Conservation (phyloP, 1,140 invertebrate species). For the Nasonia vitripennis region DNA sequence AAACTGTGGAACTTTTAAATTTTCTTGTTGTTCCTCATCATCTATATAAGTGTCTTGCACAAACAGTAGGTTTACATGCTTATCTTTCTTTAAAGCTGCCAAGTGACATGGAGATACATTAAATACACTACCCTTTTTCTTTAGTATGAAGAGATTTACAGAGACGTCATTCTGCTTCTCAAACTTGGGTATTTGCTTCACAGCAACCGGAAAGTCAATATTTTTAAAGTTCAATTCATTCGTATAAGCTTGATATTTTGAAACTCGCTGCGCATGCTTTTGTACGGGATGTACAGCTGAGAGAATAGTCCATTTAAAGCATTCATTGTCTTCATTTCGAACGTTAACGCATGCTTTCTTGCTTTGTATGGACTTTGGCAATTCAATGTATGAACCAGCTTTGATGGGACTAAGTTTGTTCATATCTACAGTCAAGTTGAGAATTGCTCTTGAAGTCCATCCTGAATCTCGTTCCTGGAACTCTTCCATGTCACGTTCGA, state of each 20-base stretch:
- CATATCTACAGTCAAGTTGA: too few species aligned
- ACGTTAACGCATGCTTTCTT: too few species aligned
- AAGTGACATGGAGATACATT: conserved; percentile 10
- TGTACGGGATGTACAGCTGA: not conserved
- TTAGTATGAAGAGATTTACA: conserved; percentile 56
- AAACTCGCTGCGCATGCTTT: not conserved
- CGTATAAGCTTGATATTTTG: not conserved
- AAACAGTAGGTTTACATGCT: not conserved
- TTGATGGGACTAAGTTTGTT: too few species aligned
- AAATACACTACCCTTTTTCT: conserved; percentile 4
- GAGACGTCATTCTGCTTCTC: conserved; percentile 53
- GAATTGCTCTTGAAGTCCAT: conserved; percentile 16
- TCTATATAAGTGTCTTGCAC: not conserved
- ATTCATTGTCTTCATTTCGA: too few species aligned
- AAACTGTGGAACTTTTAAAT: too few species aligned
- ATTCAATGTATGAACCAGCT: too few species aligned
- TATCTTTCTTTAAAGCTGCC: not conserved
- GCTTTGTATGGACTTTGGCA: too few species aligned
- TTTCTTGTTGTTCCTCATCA: not conserved
- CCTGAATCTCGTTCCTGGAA: conserved; percentile 32
- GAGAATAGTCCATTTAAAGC: too few species aligned
- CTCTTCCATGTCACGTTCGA: conserved; percentile 29
- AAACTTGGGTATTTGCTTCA: conserved; percentile 19
- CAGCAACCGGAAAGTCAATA: not conserved
- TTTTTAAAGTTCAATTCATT: not conserved